Evolutionary conservation across 2,888 invertebrate species (phyloP).

Genomic region (Malacosoma neustria): DNA sequence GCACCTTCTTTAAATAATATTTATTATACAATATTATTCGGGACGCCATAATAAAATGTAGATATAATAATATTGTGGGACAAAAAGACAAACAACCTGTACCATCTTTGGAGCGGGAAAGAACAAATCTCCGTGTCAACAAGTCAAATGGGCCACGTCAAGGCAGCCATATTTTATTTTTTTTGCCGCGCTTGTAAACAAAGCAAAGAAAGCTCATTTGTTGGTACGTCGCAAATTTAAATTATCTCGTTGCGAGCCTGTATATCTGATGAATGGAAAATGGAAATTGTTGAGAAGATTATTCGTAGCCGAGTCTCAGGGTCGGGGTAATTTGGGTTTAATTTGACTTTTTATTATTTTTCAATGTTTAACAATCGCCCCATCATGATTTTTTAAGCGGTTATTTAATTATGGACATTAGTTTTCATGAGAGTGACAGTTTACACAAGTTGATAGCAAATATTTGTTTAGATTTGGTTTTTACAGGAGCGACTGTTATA

Average conservation of each 20-base stretch:
- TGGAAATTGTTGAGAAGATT: conserved; percentile 13
- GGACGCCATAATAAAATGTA: conserved; percentile 25
- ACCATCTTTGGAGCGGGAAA: conserved; percentile 15
- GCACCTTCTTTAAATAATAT: background rate
- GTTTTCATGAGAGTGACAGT: too few species aligned
- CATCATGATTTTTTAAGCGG: too few species aligned
- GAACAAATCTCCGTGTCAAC: conserved; percentile 56
- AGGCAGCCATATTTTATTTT: conserved; percentile 30
- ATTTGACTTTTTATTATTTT: too few species aligned
- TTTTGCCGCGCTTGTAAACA: conserved; percentile 36
- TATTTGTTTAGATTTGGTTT: too few species aligned
- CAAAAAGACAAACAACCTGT: conserved; percentile 39
- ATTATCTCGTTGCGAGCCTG: conserved; percentile 28
- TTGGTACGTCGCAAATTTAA: conserved; percentile 35
- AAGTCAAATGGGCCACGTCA: conserved; percentile 37
- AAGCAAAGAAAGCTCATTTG: conserved; percentile 39
- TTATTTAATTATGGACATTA: too few species aligned
- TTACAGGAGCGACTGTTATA: too few species aligned
- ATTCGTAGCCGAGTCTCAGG: background rate
- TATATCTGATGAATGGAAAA: conserved; percentile 25
- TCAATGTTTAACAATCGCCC: too few species aligned
- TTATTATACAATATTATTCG: conserved; percentile 7
- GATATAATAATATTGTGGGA: conserved; percentile 28
- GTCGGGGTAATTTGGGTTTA: background rate
- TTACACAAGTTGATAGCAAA: too few species aligned